Percentiles rank a stretch among this genome's conserved stretches.
phyloP scores from a whole-genome alignment of 2,888 invertebrate species.

The Pherbina coryleti region DNA sequence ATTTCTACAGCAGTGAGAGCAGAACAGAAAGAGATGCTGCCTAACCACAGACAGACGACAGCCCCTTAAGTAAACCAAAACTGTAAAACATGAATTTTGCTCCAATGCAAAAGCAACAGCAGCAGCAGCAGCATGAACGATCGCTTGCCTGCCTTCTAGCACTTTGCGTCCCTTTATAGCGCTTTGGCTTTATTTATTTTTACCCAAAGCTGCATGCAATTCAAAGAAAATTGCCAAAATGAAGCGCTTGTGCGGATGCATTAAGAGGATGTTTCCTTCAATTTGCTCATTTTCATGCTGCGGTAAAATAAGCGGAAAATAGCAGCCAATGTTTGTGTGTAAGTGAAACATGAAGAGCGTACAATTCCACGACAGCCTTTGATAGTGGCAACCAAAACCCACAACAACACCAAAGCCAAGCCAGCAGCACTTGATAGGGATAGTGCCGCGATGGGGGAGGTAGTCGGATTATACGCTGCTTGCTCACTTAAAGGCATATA shows the following conservation, averaged over 20 bases:
- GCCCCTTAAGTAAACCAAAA: no score
- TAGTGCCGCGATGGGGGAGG: not conserved
- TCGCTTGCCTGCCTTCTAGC: no score
- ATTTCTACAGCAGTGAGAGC: no score
- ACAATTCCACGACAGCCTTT: not conserved
- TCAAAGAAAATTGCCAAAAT: constrained; percentile 18
- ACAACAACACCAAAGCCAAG: not conserved
- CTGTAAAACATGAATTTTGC: no score
- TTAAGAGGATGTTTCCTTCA: not conserved
- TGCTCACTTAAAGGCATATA: not conserved
- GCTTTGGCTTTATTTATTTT: not conserved
- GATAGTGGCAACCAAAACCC: not conserved
- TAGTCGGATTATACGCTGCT: not conserved
- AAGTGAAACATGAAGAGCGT: no score
- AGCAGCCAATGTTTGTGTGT: not conserved
- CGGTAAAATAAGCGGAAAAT: not conserved
- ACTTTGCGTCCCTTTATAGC: no score
- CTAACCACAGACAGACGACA: no score
- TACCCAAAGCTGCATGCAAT: not conserved
- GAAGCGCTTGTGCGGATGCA: not conserved
- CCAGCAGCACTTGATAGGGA: not conserved
- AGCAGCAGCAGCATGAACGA: no score
- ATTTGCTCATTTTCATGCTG: not conserved
- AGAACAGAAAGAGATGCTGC: no score
- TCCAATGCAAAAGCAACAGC: no score